Evolutionary conservation across 1,140 invertebrate genomes (phyloP), one percentile per base, ranked within the genome.

Genomic region (Zophobas atratus): DNA sequence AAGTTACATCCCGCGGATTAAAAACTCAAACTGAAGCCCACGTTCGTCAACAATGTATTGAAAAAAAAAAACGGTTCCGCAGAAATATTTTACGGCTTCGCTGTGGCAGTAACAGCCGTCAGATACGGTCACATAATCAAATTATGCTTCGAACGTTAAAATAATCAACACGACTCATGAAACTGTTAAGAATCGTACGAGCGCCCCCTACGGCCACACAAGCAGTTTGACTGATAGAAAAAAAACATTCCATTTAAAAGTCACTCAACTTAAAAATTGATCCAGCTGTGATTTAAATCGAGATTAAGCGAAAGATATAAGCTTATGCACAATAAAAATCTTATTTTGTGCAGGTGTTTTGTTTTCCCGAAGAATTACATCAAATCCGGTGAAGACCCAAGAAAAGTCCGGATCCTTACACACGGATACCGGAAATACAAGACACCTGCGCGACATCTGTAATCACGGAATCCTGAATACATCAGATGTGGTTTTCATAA

Each of bases 371-470:
- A 41, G 60, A 67, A 67, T 67, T 67, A 67, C 60, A 43, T n/a
- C 60, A 48, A 67, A 67, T 67, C 60, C 60, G 60, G 60, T 43
- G 60, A 67, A 67, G 60, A 67, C 60, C 60, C 60, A 41, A 33
- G 60, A 67, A 67, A 67, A 67, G 39, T 39, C 60, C 39, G 60
- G 60, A 67, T 67, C 43, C 60, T 67, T 67, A 35, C 55, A 57
- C 32, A 20, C 3, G 55, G 34, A 57, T 57, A 32, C 60, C 77
- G 56, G 72, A 70, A 78, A 78, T 57, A 38, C 32, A 48, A 74
- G 35, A 72, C 77, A 78, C 76, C 76, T 77, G 76, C 70, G 55
- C 76, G 76, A 56, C 70, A 74, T 74, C 77, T 74, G 77, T 78
- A 78, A 78, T 78, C 77, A 74, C 57, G 49, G 63, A 39, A 74